Conservation (phyloP, 2,113 vertebrate species). For the Pogona vitticeps region DNA sequence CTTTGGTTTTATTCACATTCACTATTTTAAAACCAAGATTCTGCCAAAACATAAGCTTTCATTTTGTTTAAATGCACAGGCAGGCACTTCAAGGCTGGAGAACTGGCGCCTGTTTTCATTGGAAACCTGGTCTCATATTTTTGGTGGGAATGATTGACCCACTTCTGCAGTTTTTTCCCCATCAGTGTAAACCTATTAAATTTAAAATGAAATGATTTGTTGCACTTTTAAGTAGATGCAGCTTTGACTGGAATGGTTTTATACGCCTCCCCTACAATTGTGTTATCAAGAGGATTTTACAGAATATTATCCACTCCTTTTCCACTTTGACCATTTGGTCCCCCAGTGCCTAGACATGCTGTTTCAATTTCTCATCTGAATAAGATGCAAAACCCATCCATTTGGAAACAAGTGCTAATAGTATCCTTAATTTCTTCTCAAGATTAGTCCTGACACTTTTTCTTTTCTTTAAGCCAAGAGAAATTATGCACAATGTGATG, state of each 20-base stretch:
- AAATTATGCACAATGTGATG: slow-evolving; percentile 26
- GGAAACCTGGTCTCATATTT: slow-evolving; percentile 6
- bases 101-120: slow-evolving; percentile 11
- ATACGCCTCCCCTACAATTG: background rate
- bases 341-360: background rate
- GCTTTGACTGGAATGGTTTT: slow-evolving; percentile 34
- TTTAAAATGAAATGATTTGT: background rate
- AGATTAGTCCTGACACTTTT: slow-evolving; percentile 26
- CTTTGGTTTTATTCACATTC: background rate
- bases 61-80: slow-evolving; percentile 18
- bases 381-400: slow-evolving; percentile 31
- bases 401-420: slow-evolving; percentile 51
- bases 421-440: slow-evolving; percentile 42
- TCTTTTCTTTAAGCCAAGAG: slow-evolving; percentile 28
- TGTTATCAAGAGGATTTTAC: background rate
- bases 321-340: slow-evolving; percentile 17
- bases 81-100: background rate
- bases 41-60: slow-evolving; percentile 20
- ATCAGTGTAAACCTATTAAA: slow-evolving; percentile 7
- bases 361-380: slow-evolving; percentile 34
- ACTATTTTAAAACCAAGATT: slow-evolving; percentile 11
- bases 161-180: background rate
- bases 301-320: slow-evolving; percentile 15
- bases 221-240: background rate
- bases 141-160: background rate